Evolutionary conservation across 2,888 invertebrate genomes (phyloP).

Genomic region (Scaptomyza parva): DNA sequence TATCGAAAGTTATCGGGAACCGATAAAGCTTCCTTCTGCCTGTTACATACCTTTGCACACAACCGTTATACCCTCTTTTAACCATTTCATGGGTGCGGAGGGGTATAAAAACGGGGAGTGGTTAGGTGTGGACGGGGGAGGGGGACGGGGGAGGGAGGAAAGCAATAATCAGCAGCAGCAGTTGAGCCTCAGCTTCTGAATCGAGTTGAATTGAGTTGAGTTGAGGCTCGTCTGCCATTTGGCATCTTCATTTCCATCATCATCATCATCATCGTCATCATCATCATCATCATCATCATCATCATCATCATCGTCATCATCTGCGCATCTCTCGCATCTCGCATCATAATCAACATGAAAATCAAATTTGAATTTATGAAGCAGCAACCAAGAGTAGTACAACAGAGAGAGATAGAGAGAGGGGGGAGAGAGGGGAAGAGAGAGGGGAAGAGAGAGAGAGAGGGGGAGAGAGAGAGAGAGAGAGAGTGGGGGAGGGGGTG

Average conservation of each 20-base stretch:
- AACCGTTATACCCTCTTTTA: too few relatives aligned
- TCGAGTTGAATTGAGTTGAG: too few relatives aligned
- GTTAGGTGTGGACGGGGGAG: neutral
- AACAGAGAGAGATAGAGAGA: too few relatives aligned
- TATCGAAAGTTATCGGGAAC: too few relatives aligned
- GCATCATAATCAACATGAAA: slow-evolving; percentile 79
- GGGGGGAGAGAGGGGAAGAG: too few relatives aligned
- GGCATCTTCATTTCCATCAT: slow-evolving; percentile 75
- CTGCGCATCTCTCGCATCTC: too few relatives aligned
- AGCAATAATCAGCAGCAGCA: slow-evolving; percentile 64
- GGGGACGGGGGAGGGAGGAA: neutral
- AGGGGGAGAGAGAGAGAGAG: neutral
- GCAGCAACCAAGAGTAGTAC: slow-evolving; percentile 42
- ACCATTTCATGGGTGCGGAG: too few relatives aligned
- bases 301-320: slow-evolving; percentile 75
- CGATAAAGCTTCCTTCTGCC: too few relatives aligned
- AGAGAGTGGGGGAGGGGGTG: neutral
- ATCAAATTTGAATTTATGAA: slow-evolving; percentile 78
- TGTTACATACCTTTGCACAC: too few relatives aligned
- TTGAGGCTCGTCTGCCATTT: slow-evolving; percentile 48
- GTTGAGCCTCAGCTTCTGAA: slow-evolving; percentile 12
- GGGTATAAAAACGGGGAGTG: too few relatives aligned
- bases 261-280: slow-evolving; percentile 76
- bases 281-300: slow-evolving; percentile 76
- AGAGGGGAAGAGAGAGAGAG: neutral